Evolutionary conservation across 2,797 vertebrate species (phyloP).

Genomic region (Cyclura pinguis): DNA sequence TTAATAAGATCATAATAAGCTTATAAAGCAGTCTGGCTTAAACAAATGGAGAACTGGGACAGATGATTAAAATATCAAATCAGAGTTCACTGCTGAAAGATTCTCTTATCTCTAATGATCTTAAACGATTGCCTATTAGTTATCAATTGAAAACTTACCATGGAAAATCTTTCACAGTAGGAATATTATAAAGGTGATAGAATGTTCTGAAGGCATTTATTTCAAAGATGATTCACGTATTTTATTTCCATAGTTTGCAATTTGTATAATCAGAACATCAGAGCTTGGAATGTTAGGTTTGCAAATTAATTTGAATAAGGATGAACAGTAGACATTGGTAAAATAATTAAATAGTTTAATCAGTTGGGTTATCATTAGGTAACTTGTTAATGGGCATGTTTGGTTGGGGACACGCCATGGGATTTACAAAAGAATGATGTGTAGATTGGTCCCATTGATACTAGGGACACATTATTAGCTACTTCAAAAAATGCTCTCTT

Average conservation of each 20-base stretch:
- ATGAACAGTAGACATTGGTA: no score
- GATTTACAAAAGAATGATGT: no score
- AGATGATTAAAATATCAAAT: slow-evolving; percentile 46
- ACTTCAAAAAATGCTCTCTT: no score
- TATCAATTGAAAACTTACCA: slow-evolving; percentile 24
- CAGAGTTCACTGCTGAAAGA: slow-evolving; percentile 42
- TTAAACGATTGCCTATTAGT: slow-evolving; percentile 14
- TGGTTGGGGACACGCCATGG: no score
- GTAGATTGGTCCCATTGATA: no score
- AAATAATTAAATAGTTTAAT: no score
- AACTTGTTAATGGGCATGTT: no score
- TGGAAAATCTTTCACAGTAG: slow-evolving; percentile 8
- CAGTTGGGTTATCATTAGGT: no score
- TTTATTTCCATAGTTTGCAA: not conserved
- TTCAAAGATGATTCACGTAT: not conserved
- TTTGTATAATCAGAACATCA: not conserved
- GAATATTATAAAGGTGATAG: not conserved
- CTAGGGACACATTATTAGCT: no score
- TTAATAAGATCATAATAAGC: slow-evolving; percentile 32
- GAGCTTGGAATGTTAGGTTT: no score
- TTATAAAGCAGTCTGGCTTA: slow-evolving; percentile 7
- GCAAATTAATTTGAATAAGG: no score
- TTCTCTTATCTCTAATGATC: slow-evolving; percentile 25
- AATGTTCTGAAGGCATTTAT: not conserved
- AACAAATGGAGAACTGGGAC: slow-evolving; percentile 16